Percentiles rank a stretch among this genome's conserved stretches.
Evolutionary conservation across 2,113 vertebrate species (phyloP).

Genomic region (Ovis canadensis): DNA sequence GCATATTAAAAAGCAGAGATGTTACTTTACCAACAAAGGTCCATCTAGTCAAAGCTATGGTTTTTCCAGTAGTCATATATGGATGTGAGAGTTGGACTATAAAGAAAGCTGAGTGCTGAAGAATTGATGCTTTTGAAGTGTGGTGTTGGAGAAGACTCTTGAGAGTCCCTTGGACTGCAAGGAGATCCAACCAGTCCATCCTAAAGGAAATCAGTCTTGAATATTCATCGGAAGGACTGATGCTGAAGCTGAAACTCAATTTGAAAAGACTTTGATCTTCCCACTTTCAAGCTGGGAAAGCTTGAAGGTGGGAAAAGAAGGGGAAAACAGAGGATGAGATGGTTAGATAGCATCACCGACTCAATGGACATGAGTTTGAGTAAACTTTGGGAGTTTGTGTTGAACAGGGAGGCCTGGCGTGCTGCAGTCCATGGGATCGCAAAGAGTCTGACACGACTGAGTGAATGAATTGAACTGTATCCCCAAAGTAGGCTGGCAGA

Average conservation of each 20-base stretch:
- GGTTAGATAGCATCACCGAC: neutral
- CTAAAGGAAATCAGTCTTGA: neutral
- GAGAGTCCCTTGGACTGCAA: no score
- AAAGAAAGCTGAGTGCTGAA: no score
- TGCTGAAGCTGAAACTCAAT: neutral
- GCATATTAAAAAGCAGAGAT: no score
- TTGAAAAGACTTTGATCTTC: neutral
- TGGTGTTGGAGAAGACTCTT: no score
- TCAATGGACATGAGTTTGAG: neutral
- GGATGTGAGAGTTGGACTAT: no score
- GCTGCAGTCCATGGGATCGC: neutral
- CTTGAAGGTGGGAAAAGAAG: neutral
- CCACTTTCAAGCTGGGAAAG: neutral
- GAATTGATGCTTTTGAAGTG: no score
- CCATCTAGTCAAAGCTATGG: no score
- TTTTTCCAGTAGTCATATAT: no score
- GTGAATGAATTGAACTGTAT: neutral
- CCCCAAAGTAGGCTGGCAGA: neutral
- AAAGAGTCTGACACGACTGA: neutral
- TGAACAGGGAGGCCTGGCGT: neutral
- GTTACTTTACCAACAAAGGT: no score
- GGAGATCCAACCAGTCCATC: neutral
- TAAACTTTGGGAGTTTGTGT: neutral
- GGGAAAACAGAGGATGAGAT: neutral
- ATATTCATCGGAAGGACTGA: neutral